Conservation (phyloP, 2,113 vertebrate genomes). For the Osmerus eperlanus region DNA sequence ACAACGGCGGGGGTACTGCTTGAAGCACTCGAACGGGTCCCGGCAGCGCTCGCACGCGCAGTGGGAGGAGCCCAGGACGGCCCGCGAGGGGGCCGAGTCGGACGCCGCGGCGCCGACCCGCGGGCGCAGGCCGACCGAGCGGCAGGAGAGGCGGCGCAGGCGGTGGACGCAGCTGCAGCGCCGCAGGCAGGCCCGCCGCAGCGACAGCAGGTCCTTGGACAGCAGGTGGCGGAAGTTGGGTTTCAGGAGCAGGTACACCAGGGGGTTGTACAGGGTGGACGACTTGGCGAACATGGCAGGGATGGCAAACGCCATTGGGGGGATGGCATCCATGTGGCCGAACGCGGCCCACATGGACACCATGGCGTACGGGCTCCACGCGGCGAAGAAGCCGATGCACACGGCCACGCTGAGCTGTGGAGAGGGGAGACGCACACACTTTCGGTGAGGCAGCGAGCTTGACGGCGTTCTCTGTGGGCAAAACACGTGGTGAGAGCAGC, state of each 20-base stretch:
- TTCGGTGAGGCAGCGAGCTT: not conserved
- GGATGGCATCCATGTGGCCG: slow-evolving; percentile 69
- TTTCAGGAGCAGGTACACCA: slow-evolving; percentile 69
- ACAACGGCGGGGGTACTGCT: slow-evolving; percentile 38
- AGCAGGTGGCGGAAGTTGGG: slow-evolving; percentile 65
- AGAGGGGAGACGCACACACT: too few relatives aligned
- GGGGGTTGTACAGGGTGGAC: slow-evolving; percentile 74
- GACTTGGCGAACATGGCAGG: slow-evolving; percentile 78
- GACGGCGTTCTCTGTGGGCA: too few relatives aligned
- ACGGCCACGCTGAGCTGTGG: slow-evolving; percentile 73
- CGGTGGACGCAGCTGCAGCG: slow-evolving; percentile 36
- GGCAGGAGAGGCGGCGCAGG: slow-evolving; percentile 19
- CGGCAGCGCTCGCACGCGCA: slow-evolving; percentile 34
- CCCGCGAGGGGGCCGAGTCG: slow-evolving; percentile 12
- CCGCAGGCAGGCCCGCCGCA: slow-evolving; percentile 52
- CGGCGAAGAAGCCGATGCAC: slow-evolving; percentile 72
- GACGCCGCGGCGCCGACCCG: not conserved
- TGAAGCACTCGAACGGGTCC: slow-evolving; percentile 44
- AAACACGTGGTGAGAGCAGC: too few relatives aligned
- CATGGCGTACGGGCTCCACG: slow-evolving; percentile 76
- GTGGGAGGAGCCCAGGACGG: slow-evolving; percentile 11
- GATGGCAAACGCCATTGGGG: slow-evolving; percentile 72
- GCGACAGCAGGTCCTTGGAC: slow-evolving; percentile 46
- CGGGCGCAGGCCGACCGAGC: slow-evolving; percentile 33
- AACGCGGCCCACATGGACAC: slow-evolving; percentile 78